Evolutionary conservation across 1,140 invertebrate genomes (phyloP).

Genomic region (Apis dorsata): DNA sequence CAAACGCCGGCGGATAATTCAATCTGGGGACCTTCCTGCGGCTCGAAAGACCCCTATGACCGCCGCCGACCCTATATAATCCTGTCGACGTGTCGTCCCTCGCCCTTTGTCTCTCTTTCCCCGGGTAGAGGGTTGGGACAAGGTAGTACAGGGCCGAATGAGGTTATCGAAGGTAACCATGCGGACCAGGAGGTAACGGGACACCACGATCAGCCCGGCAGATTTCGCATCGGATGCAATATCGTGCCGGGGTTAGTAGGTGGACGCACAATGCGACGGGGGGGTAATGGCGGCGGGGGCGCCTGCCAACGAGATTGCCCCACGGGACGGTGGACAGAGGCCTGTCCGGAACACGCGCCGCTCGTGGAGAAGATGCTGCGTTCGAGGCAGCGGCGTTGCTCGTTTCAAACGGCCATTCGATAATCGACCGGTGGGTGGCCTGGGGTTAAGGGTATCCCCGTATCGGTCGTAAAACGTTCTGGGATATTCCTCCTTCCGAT

Average conservation of each 20-base stretch:
- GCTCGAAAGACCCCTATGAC: conserved; percentile 52
- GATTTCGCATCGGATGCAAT: conserved; percentile 73
- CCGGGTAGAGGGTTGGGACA: conserved; percentile 25
- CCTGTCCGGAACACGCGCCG: conserved; percentile 58
- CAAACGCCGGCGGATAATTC: conserved; percentile 73
- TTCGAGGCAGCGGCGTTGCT: conserved; percentile 26
- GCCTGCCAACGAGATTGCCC: conserved; percentile 63
- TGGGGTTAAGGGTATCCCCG: not conserved
- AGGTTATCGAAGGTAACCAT: conserved; percentile 72
- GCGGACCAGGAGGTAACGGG: conserved; percentile 53
- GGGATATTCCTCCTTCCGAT: not conserved
- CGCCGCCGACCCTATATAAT: conserved; percentile 60
- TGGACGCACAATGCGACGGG: conserved; percentile 65
- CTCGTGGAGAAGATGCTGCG: conserved; percentile 45
- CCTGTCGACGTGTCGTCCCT: conserved; percentile 61
- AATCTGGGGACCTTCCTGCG: conserved; percentile 68
- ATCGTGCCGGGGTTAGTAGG: conserved; percentile 63
- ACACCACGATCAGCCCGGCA: conserved; percentile 55
- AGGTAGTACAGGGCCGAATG: conserved; percentile 48
- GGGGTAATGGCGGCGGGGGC: conserved; percentile 65
- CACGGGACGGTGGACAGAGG: conserved; percentile 49
- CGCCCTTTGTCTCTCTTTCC: conserved; percentile 58
- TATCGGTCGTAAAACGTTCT: conserved; percentile 1
- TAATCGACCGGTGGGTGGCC: conserved; percentile 37
- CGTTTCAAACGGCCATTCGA: conserved; percentile 49